Percentiles rank a stretch among this genome's conserved stretches.
Evolutionary conservation across 2,113 vertebrate species (phyloP).

Genomic region (Labrus mixtus): DNA sequence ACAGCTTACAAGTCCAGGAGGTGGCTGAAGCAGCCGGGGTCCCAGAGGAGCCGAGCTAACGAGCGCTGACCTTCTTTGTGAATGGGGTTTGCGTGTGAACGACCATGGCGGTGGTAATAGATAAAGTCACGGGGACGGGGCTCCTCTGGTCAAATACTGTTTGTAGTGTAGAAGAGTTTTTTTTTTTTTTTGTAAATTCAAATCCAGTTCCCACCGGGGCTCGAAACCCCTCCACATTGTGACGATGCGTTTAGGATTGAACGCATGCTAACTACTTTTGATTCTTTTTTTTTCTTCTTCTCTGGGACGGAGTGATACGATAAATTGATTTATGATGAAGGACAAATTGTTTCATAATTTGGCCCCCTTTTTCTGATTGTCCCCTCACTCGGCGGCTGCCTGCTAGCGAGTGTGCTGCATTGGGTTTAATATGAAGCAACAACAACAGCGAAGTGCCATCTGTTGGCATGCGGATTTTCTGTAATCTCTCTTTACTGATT

Average conservation of each 20-base stretch:
- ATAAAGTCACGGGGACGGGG: conserved; percentile 60
- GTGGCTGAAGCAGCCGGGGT: conserved; percentile 6
- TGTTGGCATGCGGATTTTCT: conserved; percentile 86
- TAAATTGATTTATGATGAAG: conserved; percentile 67
- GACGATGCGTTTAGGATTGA: conserved; percentile 29
- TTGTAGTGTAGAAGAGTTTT: conserved; percentile 30
- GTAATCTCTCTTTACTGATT: conserved; percentile 90
- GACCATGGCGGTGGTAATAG: conserved; percentile 41
- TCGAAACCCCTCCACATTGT: neutral
- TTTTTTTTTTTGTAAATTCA: conserved; percentile 24
- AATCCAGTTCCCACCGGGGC: conserved; percentile 12
- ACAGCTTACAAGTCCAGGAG: neutral
- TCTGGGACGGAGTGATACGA: conserved; percentile 58
- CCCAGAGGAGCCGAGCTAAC: conserved; percentile 34
- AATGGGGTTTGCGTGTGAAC: conserved; percentile 62
- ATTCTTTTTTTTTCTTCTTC: conserved; percentile 24
- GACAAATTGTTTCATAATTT: conserved; percentile 77
- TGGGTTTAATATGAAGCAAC: conserved; percentile 78
- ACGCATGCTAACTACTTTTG: conserved; percentile 45
- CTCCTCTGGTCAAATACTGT: conserved; percentile 44
- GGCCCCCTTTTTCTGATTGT: conserved; percentile 74
- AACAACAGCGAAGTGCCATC: conserved; percentile 84
- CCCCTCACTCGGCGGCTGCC: conserved; percentile 57
- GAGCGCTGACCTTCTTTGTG: conserved; percentile 55
- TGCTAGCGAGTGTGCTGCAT: conserved; percentile 51